These are phyloP conservation scores for Crotalus viridis DNA, from an alignment of 2,113 vertebrate species.

Conservation along the genomic window DNA sequence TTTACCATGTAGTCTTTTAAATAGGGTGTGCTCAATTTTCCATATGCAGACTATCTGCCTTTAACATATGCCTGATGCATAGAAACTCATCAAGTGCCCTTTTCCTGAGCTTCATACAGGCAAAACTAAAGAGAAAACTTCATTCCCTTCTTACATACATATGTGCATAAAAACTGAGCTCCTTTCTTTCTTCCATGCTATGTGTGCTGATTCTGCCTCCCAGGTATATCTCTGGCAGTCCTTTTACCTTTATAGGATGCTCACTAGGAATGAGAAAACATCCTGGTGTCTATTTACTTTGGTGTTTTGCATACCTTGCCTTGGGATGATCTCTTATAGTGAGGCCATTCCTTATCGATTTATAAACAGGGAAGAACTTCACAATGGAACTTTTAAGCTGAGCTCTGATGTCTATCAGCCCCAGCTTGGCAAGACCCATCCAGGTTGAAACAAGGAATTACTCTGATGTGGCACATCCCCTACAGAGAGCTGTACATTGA, in stretches of 20 bases:
- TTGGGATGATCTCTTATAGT: not conserved
- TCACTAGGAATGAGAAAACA: not conserved
- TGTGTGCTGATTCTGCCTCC: not conserved
- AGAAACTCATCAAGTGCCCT: not conserved
- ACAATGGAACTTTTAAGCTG: not conserved
- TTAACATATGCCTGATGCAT: not conserved
- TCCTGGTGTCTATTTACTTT: not conserved
- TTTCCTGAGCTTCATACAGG: not conserved
- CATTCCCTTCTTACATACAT: not conserved
- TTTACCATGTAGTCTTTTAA: not conserved
- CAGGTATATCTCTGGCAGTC: not conserved
- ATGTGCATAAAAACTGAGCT: not conserved
- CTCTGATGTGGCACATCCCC: not conserved
- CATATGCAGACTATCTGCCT: not conserved
- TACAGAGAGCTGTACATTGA: constrained; percentile 14
- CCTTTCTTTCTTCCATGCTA: not conserved
- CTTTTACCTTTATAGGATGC: not conserved
- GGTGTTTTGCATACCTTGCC: not conserved
- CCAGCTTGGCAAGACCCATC: not conserved
- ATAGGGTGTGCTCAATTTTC: not conserved
- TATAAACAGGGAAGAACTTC: not conserved
- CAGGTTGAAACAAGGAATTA: not conserved
- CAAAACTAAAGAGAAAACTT: not conserved
- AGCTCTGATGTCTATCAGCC: not conserved
- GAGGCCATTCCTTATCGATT: not conserved